A percentile compares a stretch with the other conserved stretches of the same genome.
Conservation (phyloP, 1,140 invertebrate species). For the Temnothorax longispinosus region DNA sequence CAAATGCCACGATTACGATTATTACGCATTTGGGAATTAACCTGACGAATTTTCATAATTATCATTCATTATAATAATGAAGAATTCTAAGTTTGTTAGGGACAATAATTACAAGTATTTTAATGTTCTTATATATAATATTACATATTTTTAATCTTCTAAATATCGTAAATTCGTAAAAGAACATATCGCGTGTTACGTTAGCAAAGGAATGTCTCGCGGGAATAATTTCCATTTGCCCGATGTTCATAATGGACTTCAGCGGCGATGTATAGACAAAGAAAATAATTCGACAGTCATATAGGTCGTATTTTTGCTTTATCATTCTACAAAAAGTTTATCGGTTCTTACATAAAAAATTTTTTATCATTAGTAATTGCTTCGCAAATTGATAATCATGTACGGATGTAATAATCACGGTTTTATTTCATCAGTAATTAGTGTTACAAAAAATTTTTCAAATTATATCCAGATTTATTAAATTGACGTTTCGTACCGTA, state of each 20-base stretch:
- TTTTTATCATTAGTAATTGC: constrained; percentile 17
- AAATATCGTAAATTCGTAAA: neutral
- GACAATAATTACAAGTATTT: neutral
- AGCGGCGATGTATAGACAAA: neutral
- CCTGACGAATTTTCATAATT: neutral
- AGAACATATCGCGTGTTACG: neutral
- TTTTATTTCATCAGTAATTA: neutral
- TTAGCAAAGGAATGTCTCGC: neutral
- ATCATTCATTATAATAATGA: too few species aligned
- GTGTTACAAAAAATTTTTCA: too few species aligned
- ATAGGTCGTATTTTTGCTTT: neutral
- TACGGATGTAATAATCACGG: neutral
- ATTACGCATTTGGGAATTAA: neutral
- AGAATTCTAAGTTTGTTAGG: too few species aligned
- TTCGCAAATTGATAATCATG: neutral
- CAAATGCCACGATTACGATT: neutral
- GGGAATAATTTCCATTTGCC: neutral
- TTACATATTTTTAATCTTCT: neutral
- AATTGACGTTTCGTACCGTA: too few species aligned
- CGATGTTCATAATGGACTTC: neutral
- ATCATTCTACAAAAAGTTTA: neutral
- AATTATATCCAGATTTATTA: too few species aligned
- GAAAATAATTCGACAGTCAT: neutral
- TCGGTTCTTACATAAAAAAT: neutral
- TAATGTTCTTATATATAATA: neutral